Evolutionary conservation across 92 coral and sea anemone genomes (phyloP).

Genomic region (Porites evermanni): DNA sequence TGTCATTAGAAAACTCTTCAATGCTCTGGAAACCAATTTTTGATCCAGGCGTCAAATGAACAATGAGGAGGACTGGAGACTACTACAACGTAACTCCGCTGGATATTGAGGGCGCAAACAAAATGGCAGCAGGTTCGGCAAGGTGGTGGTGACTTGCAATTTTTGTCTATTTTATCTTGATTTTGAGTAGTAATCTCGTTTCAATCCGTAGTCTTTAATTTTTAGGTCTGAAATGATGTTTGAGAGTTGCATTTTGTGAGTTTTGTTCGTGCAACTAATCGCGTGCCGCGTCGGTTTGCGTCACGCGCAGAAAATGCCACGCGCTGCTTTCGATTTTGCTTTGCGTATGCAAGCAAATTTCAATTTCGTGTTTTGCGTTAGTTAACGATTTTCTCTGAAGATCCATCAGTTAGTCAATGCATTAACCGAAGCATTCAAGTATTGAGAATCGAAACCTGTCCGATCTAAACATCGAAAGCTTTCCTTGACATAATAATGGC

Average conservation of each 20-base stretch:
- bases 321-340: not conserved
- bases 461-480: not conserved
- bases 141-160: not conserved
- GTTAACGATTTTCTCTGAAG: not conserved
- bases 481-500: not conserved
- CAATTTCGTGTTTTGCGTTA: conserved; percentile 4
- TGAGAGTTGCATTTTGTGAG: too few relatives aligned
- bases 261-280: not conserved
- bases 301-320: not conserved
- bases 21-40: not conserved
- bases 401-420: not conserved
- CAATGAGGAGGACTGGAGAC: not conserved
- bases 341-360: conserved; percentile 22
- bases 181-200: not conserved
- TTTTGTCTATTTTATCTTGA: not conserved
- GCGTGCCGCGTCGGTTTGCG: not conserved
- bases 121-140: not conserved
- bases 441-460: not conserved
- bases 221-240: not conserved
- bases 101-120: conserved; percentile 1
- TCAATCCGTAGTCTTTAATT: not conserved
- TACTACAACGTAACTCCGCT: not conserved
- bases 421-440: not conserved
- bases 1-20: too few relatives aligned
- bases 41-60: conserved; percentile 6